Percentiles rank a stretch among this genome's conserved stretches.
These are phyloP conservation scores for Cataglyphis cursor DNA, from an alignment of 2,888 invertebrate genomes.

Conservation along the genomic window DNA sequence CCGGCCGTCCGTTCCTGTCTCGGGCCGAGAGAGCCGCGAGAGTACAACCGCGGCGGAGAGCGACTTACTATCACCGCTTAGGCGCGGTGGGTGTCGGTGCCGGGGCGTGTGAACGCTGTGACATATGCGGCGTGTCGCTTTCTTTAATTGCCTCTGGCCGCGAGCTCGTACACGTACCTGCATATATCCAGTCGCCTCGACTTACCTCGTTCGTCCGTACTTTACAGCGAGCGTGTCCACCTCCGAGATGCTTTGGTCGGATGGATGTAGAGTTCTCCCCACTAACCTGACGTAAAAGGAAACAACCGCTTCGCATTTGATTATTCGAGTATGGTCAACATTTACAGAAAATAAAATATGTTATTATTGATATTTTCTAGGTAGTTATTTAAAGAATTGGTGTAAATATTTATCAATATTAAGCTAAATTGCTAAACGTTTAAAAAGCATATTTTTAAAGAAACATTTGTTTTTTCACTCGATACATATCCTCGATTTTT, in stretches of 20 bases:
- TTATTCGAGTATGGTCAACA: background rate
- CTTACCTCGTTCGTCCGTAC: conserved; percentile 39
- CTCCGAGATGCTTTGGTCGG: background rate
- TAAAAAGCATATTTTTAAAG: background rate
- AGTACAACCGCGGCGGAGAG: conserved; percentile 54
- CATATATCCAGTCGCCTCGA: conserved; percentile 60
- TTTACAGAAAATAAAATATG: background rate
- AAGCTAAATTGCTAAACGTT: background rate
- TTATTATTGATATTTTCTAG: background rate
- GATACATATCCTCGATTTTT: background rate
- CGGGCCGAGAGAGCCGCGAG: conserved; percentile 41
- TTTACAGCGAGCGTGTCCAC: conserved; percentile 29
- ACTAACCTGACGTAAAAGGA: background rate
- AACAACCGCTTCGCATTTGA: background rate
- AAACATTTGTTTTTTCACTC: background rate
- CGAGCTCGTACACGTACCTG: conserved; percentile 58
- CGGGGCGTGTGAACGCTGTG: conserved; percentile 87
- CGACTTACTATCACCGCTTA: conserved; percentile 76
- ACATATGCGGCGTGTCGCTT: conserved; percentile 87
- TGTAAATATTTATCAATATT: background rate
- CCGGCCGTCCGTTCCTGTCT: conserved; percentile 67
- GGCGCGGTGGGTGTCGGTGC: conserved; percentile 82
- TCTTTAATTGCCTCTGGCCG: conserved; percentile 83
- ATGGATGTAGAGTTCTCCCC: background rate
- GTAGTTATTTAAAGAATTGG: background rate